Base-by-base conservation (phyloP, 1,140 invertebrate genomes). In the Hyposmocoma kahamanoa region DNA sequence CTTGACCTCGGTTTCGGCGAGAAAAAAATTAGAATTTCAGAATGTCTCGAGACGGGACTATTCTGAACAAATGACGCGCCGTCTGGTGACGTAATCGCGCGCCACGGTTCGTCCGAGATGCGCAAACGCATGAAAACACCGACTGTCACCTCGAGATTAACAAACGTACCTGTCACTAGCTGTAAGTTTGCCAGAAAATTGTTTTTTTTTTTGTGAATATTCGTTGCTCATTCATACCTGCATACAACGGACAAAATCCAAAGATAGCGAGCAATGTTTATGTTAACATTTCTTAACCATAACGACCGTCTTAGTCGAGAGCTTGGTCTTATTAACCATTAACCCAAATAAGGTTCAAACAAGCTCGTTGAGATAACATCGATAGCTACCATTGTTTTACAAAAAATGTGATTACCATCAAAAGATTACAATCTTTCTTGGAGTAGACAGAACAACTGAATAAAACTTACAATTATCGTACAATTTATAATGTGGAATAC, bases 261-360 rank as follows among this genome's bases (percentile, higher is more conserved):
- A n/a, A n/a, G n/a, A n/a, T n/a, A n/a, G n/a, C n/a, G n/a, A n/a
- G n/a, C n/a, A n/a, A n/a, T n/a, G n/a, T n/a, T n/a, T n/a, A n/a
- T n/a, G n/a, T n/a, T n/a, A n/a, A n/a, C n/a, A n/a, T n/a, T n/a
- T n/a, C n/a, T n/a, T n/a, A n/a, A n/a, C n/a, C n/a, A n/a, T n/a
- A n/a, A 17, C 32, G 32, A 15, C 18, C 32, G 57, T 64, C 55
- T 56, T 53, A 15, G 26, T 39, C 28, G 57, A 56, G 52, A 56
- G 64, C 62, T 66, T 59, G 65, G 67, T 67, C 72, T 53, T 68
- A 69, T 76, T 76, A 73, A 68, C 71, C 53, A 59, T 70, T 77
- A 66, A 72, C 71, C 71, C 65, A 77, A 50, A 67, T 73, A 59
- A 56, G 53, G 54, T 58, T 63, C 62, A 67, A 63, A 69, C 56